Evolutionary conservation across 2,888 invertebrate genomes (phyloP).

Genomic region (Tetragnatha montana): DNA sequence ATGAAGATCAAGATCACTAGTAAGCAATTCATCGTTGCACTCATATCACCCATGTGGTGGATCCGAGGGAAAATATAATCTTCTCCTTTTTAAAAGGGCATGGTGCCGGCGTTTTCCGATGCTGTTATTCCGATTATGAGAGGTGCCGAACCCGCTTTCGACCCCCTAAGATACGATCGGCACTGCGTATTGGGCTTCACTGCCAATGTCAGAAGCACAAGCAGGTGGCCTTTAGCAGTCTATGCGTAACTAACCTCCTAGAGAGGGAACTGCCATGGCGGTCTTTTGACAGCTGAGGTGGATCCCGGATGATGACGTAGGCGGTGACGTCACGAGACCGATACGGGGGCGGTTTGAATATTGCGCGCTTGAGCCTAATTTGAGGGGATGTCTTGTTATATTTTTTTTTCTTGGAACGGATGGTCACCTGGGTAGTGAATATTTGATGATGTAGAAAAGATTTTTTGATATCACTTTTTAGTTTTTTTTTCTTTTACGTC

Average conservation of each 20-base stretch:
- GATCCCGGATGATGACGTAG: conserved; percentile 68
- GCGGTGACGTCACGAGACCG: conserved; percentile 50
- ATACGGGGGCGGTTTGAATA: conserved; percentile 33
- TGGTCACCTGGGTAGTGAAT: not conserved
- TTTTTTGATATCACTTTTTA: not conserved
- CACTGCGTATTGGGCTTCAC: conserved; percentile 69
- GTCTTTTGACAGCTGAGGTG: conserved; percentile 69
- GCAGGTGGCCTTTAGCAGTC: conserved; percentile 64
- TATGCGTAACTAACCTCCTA: conserved; percentile 47
- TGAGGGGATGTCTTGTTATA: too few relatives aligned
- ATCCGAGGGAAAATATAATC: not conserved
- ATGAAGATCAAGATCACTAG: conserved; percentile 42
- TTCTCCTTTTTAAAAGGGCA: conserved; percentile 29
- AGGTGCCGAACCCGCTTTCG: not conserved
- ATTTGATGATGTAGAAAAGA: not conserved
- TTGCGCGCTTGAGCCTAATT: not conserved
- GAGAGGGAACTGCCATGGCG: conserved; percentile 64
- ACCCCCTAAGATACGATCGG: conserved; percentile 8
- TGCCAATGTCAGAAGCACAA: conserved; percentile 32
- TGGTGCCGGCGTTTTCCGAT: not conserved
- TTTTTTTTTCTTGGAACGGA: not conserved
- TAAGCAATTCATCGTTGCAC: conserved; percentile 30
- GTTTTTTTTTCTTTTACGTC: not conserved
- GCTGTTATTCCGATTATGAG: not conserved
- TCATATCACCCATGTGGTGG: conserved; percentile 43